Base-by-base conservation (phyloP, 2,888 invertebrate genomes). In the Patella caerulea region DNA sequence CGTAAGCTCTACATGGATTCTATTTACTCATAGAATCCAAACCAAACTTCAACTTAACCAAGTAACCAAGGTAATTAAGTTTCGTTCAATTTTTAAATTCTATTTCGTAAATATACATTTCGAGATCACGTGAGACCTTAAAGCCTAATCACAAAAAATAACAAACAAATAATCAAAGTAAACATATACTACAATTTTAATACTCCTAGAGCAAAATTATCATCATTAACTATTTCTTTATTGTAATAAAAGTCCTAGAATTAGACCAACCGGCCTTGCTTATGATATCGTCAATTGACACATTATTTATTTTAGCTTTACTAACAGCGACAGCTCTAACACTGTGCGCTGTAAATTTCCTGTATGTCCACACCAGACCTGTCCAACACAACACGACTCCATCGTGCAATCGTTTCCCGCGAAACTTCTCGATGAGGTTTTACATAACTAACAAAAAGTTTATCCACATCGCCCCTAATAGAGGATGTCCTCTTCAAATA, bases 371-470 rank as follows among this genome's bases (percentile, higher is more conserved):
- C 56, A 34, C 59, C 74, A 5, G 69, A 19, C 2, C 76, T 15
- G 3, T 56, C 72, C 52, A 79, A 69, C 59, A 72, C 54, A 56
- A 24, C 71, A n/a, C 11, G 76, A 71, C 72, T 73, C 74, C 55
- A 59, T 56, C 73, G 78, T 73, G 65, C 70, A 73, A 2, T n/a
- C n/a, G n/a, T n/a, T n/a, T n/a, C n/a, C n/a, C n/a, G n/a, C n/a
- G n/a, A n/a, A n/a, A n/a, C n/a, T n/a, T n/a, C n/a, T n/a, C n/a
- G n/a, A n/a, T n/a, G n/a, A n/a, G n/a, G n/a, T n/a, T n/a, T n/a
- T n/a, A n/a, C n/a, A n/a, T n/a, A n/a, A n/a, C n/a, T n/a, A n/a
- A n/a, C n/a, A n/a, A n/a, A n/a, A n/a, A n/a, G n/a, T n/a, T n/a
- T n/a, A n/a, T n/a, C n/a, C n/a, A n/a, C n/a, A n/a, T n/a, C n/a